A percentile compares a stretch with the other conserved stretches of the same genome.
These are phyloP conservation scores for Oreamnos americanus DNA, from an alignment of 2,113 vertebrate genomes.

Conservation along the genomic window DNA sequence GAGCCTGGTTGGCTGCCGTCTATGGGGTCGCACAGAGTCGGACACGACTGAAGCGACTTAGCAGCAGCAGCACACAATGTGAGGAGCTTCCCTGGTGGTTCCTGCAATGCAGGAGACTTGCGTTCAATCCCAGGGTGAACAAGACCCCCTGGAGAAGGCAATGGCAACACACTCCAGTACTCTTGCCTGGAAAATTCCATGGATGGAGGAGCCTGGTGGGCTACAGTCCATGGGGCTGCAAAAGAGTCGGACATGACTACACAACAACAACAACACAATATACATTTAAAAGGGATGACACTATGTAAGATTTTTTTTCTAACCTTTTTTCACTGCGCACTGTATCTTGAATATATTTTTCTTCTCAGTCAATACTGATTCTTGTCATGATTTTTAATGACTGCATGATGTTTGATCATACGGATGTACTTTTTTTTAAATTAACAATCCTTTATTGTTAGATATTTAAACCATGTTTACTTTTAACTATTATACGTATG, in stretches of 20 bases:
- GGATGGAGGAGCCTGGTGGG: neutral
- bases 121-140: neutral
- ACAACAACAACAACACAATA: neutral
- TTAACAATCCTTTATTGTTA: neutral
- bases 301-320: neutral
- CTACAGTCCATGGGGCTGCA: neutral
- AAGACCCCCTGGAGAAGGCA: neutral
- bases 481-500: neutral
- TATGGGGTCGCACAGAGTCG: no score
- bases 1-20: no score
- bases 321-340: neutral
- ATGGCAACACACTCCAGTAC: neutral
- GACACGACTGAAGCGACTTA: no score
- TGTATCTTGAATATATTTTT: neutral
- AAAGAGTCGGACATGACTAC: neutral
- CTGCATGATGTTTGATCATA: neutral
- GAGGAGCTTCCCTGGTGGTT: neutral
- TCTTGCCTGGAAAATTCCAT: neutral
- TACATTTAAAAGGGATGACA: neutral
- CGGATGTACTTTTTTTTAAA: neutral
- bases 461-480: neutral
- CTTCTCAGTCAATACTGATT: neutral
- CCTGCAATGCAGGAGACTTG: neutral
- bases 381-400: constrained; percentile 5
- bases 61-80: neutral